Percentiles rank a stretch among this genome's conserved stretches.
These are phyloP conservation scores for Zaprionus bogoriensis DNA, from an alignment of 2,888 invertebrate genomes.

Conservation along the genomic window DNA sequence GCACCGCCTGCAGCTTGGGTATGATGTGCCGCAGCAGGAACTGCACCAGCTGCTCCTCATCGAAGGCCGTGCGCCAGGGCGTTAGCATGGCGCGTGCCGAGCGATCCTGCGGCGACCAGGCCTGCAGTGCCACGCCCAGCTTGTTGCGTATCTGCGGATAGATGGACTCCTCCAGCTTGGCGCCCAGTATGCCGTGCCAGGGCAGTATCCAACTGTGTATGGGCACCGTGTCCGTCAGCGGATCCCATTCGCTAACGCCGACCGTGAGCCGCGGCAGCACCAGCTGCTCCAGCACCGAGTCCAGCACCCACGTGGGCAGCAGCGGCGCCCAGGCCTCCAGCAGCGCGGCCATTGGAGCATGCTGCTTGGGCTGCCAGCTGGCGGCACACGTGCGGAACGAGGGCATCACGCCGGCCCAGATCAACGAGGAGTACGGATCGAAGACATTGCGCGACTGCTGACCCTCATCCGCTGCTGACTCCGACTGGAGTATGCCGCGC, in stretches of 20 bases:
- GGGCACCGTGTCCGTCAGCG: conserved; percentile 95
- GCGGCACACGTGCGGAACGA: conserved; percentile 86
- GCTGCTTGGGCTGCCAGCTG: conserved; percentile 92
- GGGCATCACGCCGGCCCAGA: conserved; percentile 96
- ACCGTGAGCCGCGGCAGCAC: conserved; percentile 89
- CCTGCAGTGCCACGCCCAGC: conserved; percentile 92
- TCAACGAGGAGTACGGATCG: conserved; percentile 90
- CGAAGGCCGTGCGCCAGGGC: conserved; percentile 93
- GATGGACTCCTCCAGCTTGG: conserved; percentile 84
- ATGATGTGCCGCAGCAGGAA: conserved; percentile 94
- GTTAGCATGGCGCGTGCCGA: conserved; percentile 95
- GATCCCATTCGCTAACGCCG: conserved; percentile 96
- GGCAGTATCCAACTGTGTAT: conserved; percentile 99
- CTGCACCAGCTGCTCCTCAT: conserved; percentile 89
- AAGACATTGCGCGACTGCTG: conserved; percentile 80
- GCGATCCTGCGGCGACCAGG: conserved; percentile 97
- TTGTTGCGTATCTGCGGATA: conserved; percentile 97
- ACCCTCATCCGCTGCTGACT: conserved; percentile 25
- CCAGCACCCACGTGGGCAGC: conserved; percentile 92
- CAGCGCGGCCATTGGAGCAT: conserved; percentile 90
- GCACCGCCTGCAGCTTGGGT: conserved; percentile 91
- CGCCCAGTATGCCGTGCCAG: conserved; percentile 94
- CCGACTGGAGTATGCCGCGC: conserved; percentile 85
- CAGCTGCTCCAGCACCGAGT: conserved; percentile 91
- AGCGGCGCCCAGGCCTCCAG: conserved; percentile 91